phyloP scores from a whole-genome alignment of 2,888 invertebrate genomes.

The Amiota mariae region DNA sequence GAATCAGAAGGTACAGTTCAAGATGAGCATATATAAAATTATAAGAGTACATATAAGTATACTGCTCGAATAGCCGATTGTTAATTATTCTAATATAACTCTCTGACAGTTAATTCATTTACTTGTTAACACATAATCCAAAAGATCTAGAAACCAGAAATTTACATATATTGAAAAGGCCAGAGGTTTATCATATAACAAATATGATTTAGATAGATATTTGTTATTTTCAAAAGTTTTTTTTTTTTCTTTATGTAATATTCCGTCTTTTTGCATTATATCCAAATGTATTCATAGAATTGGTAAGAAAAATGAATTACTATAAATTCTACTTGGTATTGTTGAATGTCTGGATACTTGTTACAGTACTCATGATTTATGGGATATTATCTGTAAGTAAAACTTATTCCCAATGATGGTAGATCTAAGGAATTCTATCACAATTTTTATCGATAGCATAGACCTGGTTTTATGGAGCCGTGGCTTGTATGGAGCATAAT shows the following conservation, averaged over 20 bases:
- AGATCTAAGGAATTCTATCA: neutral
- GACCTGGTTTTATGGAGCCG: neutral
- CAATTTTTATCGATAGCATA: neutral
- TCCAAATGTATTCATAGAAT: neutral
- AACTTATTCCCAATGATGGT: too few species aligned
- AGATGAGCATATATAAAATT: too few species aligned
- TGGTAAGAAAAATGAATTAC: neutral
- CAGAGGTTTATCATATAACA: too few species aligned
- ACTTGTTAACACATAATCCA: neutral
- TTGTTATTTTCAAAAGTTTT: too few species aligned
- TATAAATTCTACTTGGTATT: conserved; percentile 4
- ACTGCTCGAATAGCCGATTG: too few species aligned
- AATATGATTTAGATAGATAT: too few species aligned
- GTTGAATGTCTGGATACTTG: conserved; percentile 11
- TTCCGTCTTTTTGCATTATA: too few species aligned
- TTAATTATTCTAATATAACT: too few species aligned
- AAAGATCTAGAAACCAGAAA: neutral
- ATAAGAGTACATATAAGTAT: too few species aligned
- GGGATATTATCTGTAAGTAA: conserved; percentile 4
- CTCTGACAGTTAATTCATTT: neutral
- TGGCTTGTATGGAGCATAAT: conserved; percentile 12
- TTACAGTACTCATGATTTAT: conserved; percentile 16
- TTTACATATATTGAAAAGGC: neutral
- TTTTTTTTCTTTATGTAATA: neutral
- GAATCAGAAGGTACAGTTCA: too few species aligned